These are phyloP conservation scores for Dinothrombium tinctorium DNA, from an alignment of 1,140 invertebrate species.

Conservation along the genomic window DNA sequence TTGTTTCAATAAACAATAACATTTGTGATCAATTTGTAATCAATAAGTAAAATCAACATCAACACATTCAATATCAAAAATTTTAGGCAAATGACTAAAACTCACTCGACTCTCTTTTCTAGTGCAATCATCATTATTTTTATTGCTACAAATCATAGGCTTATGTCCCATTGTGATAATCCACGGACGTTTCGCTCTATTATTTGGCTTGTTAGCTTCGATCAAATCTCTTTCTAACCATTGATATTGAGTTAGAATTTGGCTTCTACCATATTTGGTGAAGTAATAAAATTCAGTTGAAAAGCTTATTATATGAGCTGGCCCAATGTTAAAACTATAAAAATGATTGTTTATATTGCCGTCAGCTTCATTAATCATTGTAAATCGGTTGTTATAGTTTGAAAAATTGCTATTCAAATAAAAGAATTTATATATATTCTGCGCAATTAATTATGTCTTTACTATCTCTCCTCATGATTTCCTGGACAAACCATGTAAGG, in stretches of 20 bases:
- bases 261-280: slow-evolving; percentile 47
- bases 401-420: slow-evolving; percentile 49
- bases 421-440: not conserved
- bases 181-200: slow-evolving; percentile 53
- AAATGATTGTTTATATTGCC: slow-evolving; percentile 13
- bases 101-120: not conserved
- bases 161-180: slow-evolving; percentile 81
- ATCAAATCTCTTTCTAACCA: slow-evolving; percentile 64
- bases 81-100: not conserved
- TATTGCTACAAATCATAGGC: slow-evolving; percentile 90
- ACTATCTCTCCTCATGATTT: slow-evolving; percentile 79
- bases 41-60: not conserved
- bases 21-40: not conserved
- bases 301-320: slow-evolving; percentile 67
- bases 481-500: slow-evolving; percentile 80
- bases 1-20: not conserved
- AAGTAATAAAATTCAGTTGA: slow-evolving; percentile 89
- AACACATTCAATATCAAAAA: not conserved
- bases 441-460: slow-evolving; percentile 47
- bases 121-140: slow-evolving; percentile 54
- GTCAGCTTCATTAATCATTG: slow-evolving; percentile 14
- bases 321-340: slow-evolving; percentile 42
- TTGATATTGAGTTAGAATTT: slow-evolving; percentile 56
- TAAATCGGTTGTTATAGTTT: slow-evolving; percentile 54
- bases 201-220: slow-evolving; percentile 29